A percentile compares a stretch with the other conserved stretches of the same genome.
phyloP scores from a whole-genome alignment of 2,888 invertebrate genomes.

The Tinea pellionella region DNA sequence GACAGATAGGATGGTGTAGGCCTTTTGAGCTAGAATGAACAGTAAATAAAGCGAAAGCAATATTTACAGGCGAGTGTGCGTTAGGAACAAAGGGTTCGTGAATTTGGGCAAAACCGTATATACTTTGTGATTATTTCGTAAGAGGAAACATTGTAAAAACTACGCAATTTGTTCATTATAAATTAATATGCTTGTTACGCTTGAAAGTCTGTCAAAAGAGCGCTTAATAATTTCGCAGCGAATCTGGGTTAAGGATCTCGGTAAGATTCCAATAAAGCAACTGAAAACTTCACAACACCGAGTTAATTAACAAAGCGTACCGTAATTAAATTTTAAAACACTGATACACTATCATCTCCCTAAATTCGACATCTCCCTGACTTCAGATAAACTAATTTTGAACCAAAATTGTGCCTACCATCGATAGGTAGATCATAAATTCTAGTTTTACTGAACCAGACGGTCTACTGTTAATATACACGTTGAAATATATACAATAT shows the following conservation, averaged over 20 bases:
- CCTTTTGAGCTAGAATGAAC: conserved; percentile 8
- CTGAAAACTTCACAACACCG: background rate
- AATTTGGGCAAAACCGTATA: background rate
- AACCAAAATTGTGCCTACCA: background rate
- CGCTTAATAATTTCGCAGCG: background rate
- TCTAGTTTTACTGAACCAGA: too few relatives aligned
- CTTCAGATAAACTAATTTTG: background rate
- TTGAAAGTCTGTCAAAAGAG: background rate
- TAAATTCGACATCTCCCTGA: background rate
- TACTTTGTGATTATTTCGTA: background rate
- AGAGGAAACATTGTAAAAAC: too few relatives aligned
- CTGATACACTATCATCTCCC: background rate
- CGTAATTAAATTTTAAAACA: background rate
- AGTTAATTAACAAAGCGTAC: background rate
- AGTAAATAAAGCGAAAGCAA: background rate
- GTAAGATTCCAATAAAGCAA: background rate
- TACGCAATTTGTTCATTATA: background rate
- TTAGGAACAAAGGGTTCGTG: background rate
- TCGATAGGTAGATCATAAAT: background rate
- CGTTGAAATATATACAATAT: too few relatives aligned
- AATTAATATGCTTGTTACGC: background rate
- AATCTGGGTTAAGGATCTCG: background rate
- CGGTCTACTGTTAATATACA: too few relatives aligned
- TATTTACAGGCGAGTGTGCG: background rate
- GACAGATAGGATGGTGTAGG: conserved; percentile 9